These are phyloP conservation scores for Paguma larvata DNA, from an alignment of 2,797 vertebrate genomes.

Conservation along the genomic window DNA sequence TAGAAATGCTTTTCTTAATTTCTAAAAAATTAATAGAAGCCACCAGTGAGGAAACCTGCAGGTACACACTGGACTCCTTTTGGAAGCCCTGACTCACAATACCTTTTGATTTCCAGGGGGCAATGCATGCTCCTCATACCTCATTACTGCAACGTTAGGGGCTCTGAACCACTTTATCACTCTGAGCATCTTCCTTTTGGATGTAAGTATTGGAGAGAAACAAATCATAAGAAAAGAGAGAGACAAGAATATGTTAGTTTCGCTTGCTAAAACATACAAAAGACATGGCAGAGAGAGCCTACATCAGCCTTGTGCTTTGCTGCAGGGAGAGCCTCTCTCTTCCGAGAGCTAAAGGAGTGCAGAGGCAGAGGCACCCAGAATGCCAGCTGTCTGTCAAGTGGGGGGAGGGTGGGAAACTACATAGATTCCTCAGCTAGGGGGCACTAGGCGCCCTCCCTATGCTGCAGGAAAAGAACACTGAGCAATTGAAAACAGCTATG, in stretches of 20 bases:
- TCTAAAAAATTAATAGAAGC: background rate
- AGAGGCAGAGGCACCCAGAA: background rate
- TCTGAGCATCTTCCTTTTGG: constrained; percentile 36
- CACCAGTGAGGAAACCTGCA: background rate
- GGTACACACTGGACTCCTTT: background rate
- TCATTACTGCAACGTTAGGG: background rate
- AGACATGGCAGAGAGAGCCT: background rate
- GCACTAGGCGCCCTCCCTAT: constrained; percentile 77
- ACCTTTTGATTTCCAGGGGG: constrained; percentile 9
- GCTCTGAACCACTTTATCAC: background rate
- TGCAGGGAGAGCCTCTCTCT: background rate
- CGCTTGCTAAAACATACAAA: constrained; percentile 54
- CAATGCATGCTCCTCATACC: background rate
- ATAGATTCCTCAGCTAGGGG: constrained; percentile 82
- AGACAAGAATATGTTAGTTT: background rate
- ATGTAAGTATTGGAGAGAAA: background rate
- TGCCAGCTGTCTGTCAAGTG: background rate
- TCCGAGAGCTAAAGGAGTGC: background rate
- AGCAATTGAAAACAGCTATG: constrained; percentile 81
- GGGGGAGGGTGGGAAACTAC: constrained; percentile 40
- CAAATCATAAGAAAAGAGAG: background rate
- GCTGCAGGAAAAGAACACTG: constrained; percentile 52
- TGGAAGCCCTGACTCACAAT: background rate
- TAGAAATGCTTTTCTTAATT: background rate
- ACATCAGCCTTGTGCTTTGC: background rate